Percentiles rank a stretch among this genome's conserved stretches.
Conservation (phyloP, 2,113 vertebrate genomes). For the Microtus montanus region DNA sequence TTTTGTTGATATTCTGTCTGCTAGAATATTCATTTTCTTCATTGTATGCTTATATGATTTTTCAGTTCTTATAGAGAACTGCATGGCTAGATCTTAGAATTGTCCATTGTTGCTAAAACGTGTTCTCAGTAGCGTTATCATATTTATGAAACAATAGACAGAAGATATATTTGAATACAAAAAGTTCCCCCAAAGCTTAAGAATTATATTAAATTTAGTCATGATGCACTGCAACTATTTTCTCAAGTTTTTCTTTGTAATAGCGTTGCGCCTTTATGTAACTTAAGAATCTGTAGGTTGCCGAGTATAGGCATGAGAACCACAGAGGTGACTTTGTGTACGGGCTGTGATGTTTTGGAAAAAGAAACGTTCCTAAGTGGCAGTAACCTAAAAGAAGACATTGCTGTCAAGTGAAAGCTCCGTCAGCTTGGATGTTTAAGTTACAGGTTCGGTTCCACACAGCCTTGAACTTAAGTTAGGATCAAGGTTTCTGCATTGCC, state of each 20-base stretch:
- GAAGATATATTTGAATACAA: background rate
- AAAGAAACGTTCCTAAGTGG: conserved; percentile 30
- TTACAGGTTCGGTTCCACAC: background rate
- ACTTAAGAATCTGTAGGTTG: conserved; percentile 21
- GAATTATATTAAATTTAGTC: conserved; percentile 41
- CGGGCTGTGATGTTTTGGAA: background rate
- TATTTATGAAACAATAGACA: background rate
- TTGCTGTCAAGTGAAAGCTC: conserved; percentile 19
- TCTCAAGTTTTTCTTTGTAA: conserved; percentile 1
- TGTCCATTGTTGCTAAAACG: background rate
- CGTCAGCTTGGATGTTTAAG: background rate
- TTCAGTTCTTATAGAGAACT: background rate
- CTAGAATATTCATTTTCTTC: conserved; percentile 34
- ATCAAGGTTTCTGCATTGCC: background rate
- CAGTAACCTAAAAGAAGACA: background rate
- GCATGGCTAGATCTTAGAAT: conserved; percentile 14
- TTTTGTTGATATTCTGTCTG: background rate
- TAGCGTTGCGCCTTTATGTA: background rate
- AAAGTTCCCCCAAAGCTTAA: background rate
- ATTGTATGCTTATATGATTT: background rate
- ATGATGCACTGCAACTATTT: background rate
- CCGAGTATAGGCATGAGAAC: background rate
- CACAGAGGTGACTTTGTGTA: background rate
- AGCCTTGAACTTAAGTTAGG: conserved; percentile 11
- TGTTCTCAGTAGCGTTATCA: background rate